Percentiles rank a stretch among this genome's conserved stretches.
Conservation (phyloP, 2,797 vertebrate genomes). For the Rhinella marina region DNA sequence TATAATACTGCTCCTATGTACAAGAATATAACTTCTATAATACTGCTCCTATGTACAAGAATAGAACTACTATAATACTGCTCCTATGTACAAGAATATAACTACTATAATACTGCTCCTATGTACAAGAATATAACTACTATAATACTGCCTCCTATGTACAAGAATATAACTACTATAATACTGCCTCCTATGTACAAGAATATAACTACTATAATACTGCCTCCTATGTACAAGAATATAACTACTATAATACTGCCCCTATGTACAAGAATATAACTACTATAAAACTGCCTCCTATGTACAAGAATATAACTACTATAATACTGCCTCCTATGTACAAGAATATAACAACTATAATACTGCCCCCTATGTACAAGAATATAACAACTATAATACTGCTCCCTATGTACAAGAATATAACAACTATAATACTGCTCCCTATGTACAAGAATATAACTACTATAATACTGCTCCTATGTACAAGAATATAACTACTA, state of each 20-base stretch:
- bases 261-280: neutral
- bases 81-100: neutral
- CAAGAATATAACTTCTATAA: slow-evolving; percentile 8
- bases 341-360: neutral
- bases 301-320: neutral
- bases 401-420: too few species aligned
- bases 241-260: neutral
- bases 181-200: too few species aligned
- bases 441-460: too few species aligned
- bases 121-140: neutral
- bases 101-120: neutral
- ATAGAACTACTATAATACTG: neutral
- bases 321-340: too few species aligned
- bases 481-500: too few species aligned
- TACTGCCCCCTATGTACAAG: neutral
- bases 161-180: too few species aligned
- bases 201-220: too few species aligned
- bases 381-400: too few species aligned
- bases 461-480: too few species aligned
- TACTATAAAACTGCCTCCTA: neutral
- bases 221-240: neutral
- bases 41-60: slow-evolving; percentile 1
- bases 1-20: slow-evolving; percentile 1
- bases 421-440: too few species aligned
- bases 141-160: neutral